Percentiles rank a stretch among this genome's conserved stretches.
Evolutionary conservation across 2,797 vertebrate species (phyloP).

Genomic region (Thalassophryne amazonica): DNA sequence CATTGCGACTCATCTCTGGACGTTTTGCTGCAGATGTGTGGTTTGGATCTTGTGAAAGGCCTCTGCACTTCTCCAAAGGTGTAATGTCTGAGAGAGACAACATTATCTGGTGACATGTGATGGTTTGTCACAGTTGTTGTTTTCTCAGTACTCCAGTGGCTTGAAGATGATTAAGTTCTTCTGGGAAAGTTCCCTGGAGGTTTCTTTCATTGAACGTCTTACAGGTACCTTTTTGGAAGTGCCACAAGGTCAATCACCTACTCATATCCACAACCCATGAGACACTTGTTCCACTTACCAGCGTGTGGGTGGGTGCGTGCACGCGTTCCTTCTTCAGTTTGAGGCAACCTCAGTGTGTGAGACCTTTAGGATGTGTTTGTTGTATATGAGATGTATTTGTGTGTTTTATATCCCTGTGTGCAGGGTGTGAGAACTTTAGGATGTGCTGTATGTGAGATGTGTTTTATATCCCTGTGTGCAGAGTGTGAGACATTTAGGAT

Average conservation of each 20-base stretch:
- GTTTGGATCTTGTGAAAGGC: no score
- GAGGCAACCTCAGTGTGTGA: slow-evolving; percentile 18
- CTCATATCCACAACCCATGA: no score
- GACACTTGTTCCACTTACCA: slow-evolving; percentile 46
- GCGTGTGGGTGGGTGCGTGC: slow-evolving; percentile 1
- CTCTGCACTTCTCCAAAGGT: no score
- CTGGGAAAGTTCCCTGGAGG: no score
- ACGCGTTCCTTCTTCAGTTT: slow-evolving; percentile 17
- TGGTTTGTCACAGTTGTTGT: no score
- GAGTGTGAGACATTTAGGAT: background rate
- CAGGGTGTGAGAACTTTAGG: background rate
- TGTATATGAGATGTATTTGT: background rate
- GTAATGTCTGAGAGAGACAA: no score
- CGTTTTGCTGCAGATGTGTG: no score
- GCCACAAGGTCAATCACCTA: no score
- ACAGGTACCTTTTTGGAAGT: slow-evolving; percentile 1
- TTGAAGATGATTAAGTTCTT: no score
- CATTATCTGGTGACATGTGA: no score
- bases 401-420: background rate
- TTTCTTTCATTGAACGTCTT: background rate
- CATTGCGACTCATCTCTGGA: no score
- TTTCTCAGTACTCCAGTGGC: no score
- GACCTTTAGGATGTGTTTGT: background rate
- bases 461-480: background rate
- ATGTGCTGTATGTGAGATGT: background rate